phyloP scores from a whole-genome alignment of 2,113 vertebrate genomes.

The Petrocephalus zakoni region DNA sequence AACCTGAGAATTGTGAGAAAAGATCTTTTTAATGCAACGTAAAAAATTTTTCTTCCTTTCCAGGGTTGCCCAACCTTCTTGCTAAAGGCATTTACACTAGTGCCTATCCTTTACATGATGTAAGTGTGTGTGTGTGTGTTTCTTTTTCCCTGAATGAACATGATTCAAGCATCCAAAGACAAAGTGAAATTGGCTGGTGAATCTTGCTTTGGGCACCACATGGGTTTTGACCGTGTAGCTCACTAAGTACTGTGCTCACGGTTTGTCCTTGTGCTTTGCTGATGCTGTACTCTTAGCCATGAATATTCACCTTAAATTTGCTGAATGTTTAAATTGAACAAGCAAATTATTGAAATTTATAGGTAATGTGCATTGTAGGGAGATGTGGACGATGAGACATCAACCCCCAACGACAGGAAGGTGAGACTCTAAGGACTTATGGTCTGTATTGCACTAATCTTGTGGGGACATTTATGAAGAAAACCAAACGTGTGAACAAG shows the following conservation, averaged over 20 bases:
- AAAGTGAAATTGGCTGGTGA: not conserved
- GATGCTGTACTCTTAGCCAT: not conserved
- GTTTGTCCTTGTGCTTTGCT: not conserved
- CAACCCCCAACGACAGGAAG: slow-evolving; percentile 82
- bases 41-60: slow-evolving; percentile 43
- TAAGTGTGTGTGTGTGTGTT: slow-evolving; percentile 60
- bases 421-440: slow-evolving; percentile 54
- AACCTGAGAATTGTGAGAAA: not conserved
- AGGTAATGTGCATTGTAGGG: slow-evolving; percentile 63
- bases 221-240: not conserved
- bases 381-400: slow-evolving; percentile 69
- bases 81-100: slow-evolving; percentile 82
- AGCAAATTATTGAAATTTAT: not conserved
- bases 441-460: not conserved
- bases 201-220: not conserved
- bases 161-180: not conserved
- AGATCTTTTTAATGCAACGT: not conserved
- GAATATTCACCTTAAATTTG: not conserved
- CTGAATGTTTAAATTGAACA: not conserved
- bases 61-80: slow-evolving; percentile 90
- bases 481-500: not conserved
- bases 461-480: not conserved
- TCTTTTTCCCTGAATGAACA: not conserved
- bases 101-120: slow-evolving; percentile 87
- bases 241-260: not conserved